Conservation (phyloP, 2,797 vertebrate species). For the Gymnothorax javanicus region DNA sequence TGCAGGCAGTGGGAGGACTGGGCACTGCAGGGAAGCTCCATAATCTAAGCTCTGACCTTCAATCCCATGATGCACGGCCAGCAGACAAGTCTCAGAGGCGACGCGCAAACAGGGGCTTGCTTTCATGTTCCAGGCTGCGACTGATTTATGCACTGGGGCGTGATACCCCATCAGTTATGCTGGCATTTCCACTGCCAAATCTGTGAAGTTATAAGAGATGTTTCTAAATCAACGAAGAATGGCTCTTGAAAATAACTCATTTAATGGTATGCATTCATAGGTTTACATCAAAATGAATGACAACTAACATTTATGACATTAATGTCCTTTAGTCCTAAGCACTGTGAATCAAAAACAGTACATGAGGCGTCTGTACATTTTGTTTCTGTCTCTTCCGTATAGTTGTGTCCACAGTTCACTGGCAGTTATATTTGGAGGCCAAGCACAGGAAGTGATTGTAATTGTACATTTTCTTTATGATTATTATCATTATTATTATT, state of each 20-base stretch:
- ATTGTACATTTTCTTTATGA: too few species aligned
- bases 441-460: too few species aligned
- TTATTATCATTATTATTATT: too few species aligned
- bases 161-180: background rate
- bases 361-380: background rate
- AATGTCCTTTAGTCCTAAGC: background rate
- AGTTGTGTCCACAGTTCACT: background rate
- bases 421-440: background rate
- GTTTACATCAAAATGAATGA: background rate
- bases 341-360: background rate
- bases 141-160: background rate
- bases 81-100: constrained; percentile 10
- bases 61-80: background rate
- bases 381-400: background rate
- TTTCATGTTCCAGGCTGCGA: background rate
- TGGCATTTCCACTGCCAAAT: background rate
- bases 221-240: background rate
- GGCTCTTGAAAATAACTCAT: background rate
- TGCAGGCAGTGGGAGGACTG: background rate
- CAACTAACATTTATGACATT: background rate
- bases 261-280: background rate
- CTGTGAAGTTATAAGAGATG: background rate
- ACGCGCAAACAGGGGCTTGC: background rate
- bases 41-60: background rate
- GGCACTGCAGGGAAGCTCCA: background rate